Percentiles rank a stretch among this genome's conserved stretches.
Conservation (phyloP, 1,140 invertebrate genomes). For the Drosophila watanabei region DNA sequence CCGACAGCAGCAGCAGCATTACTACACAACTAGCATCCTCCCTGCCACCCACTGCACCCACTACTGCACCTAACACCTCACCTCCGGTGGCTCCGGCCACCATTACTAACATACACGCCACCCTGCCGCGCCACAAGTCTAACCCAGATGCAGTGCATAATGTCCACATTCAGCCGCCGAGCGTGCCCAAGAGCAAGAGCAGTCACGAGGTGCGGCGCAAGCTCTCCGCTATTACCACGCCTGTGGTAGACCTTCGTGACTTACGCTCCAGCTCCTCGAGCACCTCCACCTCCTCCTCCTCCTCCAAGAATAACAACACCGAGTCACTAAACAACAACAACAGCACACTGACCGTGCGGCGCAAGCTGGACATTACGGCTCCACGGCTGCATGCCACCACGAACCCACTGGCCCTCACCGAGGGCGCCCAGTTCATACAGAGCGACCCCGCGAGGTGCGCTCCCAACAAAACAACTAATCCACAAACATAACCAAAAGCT, state of each 20-base stretch:
- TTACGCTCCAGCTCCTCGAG: background rate
- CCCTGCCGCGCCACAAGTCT: conserved; percentile 60
- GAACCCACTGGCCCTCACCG: conserved; percentile 88
- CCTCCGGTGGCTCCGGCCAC: conserved; percentile 51
- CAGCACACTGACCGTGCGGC: conserved; percentile 54
- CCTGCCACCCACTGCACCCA: conserved; percentile 49
- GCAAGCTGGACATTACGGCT: conserved; percentile 88
- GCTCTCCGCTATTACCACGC: conserved; percentile 29
- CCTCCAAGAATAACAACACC: conserved; percentile 44
- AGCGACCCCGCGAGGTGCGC: conserved; percentile 74
- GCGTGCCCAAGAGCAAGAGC: conserved; percentile 72
- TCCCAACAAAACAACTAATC: conserved; percentile 50
- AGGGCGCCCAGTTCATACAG: conserved; percentile 86
- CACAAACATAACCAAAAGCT: conserved; percentile 14
- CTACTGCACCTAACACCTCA: conserved; percentile 30
- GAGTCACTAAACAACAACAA: conserved; percentile 42
- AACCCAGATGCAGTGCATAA: conserved; percentile 61
- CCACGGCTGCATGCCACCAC: conserved; percentile 90
- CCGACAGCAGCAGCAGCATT: conserved; percentile 44
- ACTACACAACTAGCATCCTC: conserved; percentile 39
- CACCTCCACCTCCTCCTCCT: conserved; percentile 31
- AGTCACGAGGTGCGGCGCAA: conserved; percentile 65
- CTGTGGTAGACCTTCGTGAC: conserved; percentile 5
- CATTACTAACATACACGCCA: conserved; percentile 75
- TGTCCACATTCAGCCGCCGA: conserved; percentile 43